Conservation (phyloP, 2,888 invertebrate species). For the Cryptocephalus moraei region DNA sequence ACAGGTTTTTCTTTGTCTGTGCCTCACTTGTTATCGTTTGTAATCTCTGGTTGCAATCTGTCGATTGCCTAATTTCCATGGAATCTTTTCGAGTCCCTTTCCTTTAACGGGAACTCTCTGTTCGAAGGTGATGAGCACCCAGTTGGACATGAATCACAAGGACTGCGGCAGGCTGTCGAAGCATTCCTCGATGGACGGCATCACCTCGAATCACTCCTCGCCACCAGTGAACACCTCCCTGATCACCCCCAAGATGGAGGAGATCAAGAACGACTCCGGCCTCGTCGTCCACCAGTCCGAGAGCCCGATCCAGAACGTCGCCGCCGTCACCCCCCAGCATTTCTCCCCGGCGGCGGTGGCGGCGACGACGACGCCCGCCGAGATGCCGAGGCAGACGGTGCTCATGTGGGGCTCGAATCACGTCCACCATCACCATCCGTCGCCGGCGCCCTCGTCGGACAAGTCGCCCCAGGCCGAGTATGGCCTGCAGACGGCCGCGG, state of each 20-base stretch:
- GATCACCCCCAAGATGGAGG: constrained; percentile 51
- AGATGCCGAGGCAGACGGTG: constrained; percentile 75
- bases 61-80: no score
- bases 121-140: constrained; percentile 28
- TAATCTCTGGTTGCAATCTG: no score
- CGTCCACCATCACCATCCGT: constrained; percentile 12
- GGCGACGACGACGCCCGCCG: constrained; percentile 24
- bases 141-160: constrained; percentile 25
- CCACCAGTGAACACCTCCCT: constrained; percentile 50
- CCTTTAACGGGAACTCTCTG: background rate
- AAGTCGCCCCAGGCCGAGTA: constrained; percentile 23
- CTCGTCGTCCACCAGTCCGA: constrained; percentile 20
- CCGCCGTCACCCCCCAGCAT: constrained; percentile 30
- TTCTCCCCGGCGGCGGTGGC: constrained; percentile 31
- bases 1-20: no score
- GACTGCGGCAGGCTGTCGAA: constrained; percentile 29
- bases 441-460: constrained; percentile 14
- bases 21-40: no score
- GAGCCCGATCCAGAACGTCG: constrained; percentile 20
- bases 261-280: constrained; percentile 42
- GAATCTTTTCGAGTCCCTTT: no score
- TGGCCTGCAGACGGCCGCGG: constrained; percentile 13
- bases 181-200: constrained; percentile 41
- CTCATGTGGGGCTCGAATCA: constrained; percentile 75
- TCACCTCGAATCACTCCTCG: constrained; percentile 47